Conservation (phyloP, 2,888 invertebrate genomes). For the Pristionchus entomophagus region DNA sequence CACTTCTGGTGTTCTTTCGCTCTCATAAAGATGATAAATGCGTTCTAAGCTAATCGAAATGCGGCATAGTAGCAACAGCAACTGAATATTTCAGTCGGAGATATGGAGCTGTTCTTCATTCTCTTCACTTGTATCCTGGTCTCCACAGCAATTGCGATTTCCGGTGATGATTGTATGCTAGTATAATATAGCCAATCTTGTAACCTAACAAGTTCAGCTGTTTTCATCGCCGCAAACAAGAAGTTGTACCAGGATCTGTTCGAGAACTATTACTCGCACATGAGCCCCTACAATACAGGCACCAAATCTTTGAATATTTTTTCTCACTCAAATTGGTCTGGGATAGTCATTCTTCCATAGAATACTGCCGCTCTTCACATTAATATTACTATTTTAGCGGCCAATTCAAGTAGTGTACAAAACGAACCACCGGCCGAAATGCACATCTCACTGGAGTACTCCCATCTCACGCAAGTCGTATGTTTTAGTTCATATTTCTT, state of each 20-base stretch:
- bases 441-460: not conserved
- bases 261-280: not conserved
- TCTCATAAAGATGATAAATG: constrained; percentile 5
- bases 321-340: too few relatives aligned
- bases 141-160: not conserved
- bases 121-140: not conserved
- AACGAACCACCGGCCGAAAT: not conserved
- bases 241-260: not conserved
- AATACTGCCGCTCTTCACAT: not conserved
- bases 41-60: not conserved
- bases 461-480: not conserved
- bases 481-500: not conserved
- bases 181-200: not conserved
- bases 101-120: not conserved
- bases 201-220: not conserved
- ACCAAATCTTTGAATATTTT: too few relatives aligned
- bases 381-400: not conserved
- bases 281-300: constrained; percentile 20
- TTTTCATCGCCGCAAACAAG: not conserved
- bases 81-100: not conserved
- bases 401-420: not conserved
- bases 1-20: not conserved
- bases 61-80: not conserved
- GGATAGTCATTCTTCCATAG: too few relatives aligned
- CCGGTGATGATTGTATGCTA: not conserved